A percentile compares a stretch with the other conserved stretches of the same genome.
Evolutionary conservation across 2,888 invertebrate species (phyloP).

Genomic region (Synergus laeviventris): DNA sequence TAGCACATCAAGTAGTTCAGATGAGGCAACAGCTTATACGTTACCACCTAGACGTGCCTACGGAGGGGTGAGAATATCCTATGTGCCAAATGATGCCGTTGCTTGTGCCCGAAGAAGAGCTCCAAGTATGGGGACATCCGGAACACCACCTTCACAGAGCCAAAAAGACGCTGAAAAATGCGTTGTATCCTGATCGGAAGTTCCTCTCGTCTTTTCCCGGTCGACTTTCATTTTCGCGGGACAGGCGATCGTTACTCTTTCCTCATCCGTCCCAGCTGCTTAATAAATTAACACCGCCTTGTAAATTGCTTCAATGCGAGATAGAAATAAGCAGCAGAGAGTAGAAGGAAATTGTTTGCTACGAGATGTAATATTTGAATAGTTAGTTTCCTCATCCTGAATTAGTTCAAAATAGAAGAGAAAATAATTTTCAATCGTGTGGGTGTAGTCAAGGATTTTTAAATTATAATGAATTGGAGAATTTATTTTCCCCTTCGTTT

Average conservation of each 20-base stretch:
- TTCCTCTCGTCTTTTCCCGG: neutral
- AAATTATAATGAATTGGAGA: neutral
- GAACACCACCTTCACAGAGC: slow-evolving; percentile 60
- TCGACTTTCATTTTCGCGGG: neutral
- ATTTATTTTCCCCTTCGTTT: neutral
- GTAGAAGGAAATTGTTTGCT: neutral
- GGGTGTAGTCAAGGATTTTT: neutral
- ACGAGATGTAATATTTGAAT: neutral
- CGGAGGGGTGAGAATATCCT: slow-evolving; percentile 92
- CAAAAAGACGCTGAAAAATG: slow-evolving; percentile 88
- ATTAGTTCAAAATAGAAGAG: slow-evolving; percentile 4
- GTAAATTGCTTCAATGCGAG: neutral
- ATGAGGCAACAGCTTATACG: slow-evolving; percentile 92
- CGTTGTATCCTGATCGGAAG: slow-evolving; percentile 86
- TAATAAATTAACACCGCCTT: neutral
- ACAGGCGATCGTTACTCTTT: neutral
- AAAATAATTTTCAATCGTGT: neutral
- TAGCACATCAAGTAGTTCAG: slow-evolving; percentile 87
- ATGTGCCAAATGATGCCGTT: slow-evolving; percentile 94
- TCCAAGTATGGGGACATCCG: slow-evolving; percentile 54
- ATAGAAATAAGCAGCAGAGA: neutral
- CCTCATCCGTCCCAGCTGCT: neutral
- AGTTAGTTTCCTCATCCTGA: slow-evolving; percentile 4
- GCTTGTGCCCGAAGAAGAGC: slow-evolving; percentile 87
- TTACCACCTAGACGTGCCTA: slow-evolving; percentile 89